Base-by-base conservation (phyloP, 1,140 invertebrate species). In the Orius laevigatus region DNA sequence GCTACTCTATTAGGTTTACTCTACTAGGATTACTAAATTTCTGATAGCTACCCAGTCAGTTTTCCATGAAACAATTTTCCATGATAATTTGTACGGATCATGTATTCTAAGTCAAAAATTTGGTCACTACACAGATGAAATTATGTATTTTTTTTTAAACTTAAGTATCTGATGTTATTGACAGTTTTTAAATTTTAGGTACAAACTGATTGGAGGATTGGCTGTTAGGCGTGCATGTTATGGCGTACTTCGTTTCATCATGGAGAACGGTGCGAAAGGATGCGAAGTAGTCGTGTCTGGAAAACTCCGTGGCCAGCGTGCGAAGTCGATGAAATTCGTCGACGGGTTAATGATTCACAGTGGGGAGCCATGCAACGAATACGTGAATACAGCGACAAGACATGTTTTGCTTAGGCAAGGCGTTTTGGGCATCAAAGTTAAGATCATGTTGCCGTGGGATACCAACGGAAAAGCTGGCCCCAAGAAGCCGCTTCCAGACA, bases 291-390 rank as follows among this genome's bases (percentile, higher is more conserved):
- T 99, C 4, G 95, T 99, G 0, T 95, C 90, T 58, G 96, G 96
- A 45, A 99, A 99, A 71, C 73, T 99, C 32, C 72, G 96, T 63
- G 96, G 96, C 57, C 96, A 99, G 71, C 75, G 96, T 74, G 96
- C 96, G 50, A 98, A 99, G 70, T 90, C 91, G n/a, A 99, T 99
- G 96, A 99, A 99, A 67, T 99, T 99, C 65, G 90, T 96, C 49
- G 96, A 99, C 66, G 95, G 96, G 48, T 74, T 98, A 18, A 99
- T 99, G 94, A 98, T 99, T 62, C 95, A 99, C 70, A 94, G 88
- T 62, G 96, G 96, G 64, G 89, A 99, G 64, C 95, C 95, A 19
- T 89, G 84, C 59, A 93, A 94, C 63, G 90, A 98, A 56, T 99
- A 98, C 61, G 93, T 98, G 14, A 92, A 98, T 63, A 88, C 83